Conservation (phyloP, 2,888 invertebrate species). For the Oegoconia quadripuncta region DNA sequence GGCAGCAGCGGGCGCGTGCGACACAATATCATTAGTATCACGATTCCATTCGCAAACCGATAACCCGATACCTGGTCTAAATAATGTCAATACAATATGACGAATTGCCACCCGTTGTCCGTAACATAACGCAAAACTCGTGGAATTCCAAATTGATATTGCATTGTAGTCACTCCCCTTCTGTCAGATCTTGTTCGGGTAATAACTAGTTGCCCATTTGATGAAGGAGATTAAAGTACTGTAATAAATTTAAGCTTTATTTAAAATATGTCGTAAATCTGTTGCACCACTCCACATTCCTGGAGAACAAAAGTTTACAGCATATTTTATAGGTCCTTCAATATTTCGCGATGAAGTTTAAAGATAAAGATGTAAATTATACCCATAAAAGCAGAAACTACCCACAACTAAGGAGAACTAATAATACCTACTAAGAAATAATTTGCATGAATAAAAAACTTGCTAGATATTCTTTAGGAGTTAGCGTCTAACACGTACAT, state of each 20-base stretch:
- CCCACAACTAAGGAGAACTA: constrained; percentile 6
- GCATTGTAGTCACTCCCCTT: constrained; percentile 49
- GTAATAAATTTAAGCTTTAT: constrained; percentile 30
- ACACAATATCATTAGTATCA: constrained; percentile 61
- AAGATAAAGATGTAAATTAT: constrained; percentile 35
- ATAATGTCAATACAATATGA: constrained; percentile 50
- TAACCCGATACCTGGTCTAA: constrained; percentile 46
- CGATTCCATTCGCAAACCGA: constrained; percentile 49
- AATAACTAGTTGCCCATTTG: constrained; percentile 38
- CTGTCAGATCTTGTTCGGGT: constrained; percentile 30
- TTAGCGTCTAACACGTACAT: constrained; percentile 27
- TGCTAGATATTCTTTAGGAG: constrained; percentile 6
- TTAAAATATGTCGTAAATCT: constrained; percentile 37
- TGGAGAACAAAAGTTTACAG: constrained; percentile 34
- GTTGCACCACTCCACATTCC: constrained; percentile 21
- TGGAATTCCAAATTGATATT: constrained; percentile 57
- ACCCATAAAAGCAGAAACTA: constrained; percentile 11
- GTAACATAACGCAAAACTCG: constrained; percentile 32
- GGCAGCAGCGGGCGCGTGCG: constrained; percentile 54
- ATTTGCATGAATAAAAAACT: constrained; percentile 12
- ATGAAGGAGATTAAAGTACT: constrained; percentile 36
- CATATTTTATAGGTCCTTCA: constrained; percentile 31
- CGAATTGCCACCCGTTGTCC: constrained; percentile 37
- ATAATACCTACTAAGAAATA: constrained; percentile 1
- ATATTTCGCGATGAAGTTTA: constrained; percentile 32